Conservation (phyloP, 1,140 invertebrate species). For the Lasaia peninsularis region DNA sequence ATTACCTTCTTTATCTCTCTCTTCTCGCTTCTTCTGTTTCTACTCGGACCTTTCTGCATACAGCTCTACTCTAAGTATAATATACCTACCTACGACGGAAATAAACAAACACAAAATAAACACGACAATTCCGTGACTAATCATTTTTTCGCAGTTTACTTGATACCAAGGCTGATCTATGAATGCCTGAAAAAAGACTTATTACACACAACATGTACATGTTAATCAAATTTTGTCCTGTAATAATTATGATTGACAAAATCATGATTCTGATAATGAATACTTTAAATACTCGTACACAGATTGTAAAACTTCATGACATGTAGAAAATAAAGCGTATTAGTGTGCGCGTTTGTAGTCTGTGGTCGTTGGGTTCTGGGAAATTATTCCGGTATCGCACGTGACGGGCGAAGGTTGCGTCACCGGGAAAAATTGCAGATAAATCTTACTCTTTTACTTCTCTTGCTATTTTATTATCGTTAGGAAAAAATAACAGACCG, state of each 20-base stretch:
- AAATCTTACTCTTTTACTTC: constrained; percentile 25
- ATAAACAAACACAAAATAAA: too few relatives aligned
- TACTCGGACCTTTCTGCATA: too few relatives aligned
- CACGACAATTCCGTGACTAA: too few relatives aligned
- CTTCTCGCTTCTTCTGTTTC: too few relatives aligned
- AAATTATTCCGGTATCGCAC: constrained; percentile 12
- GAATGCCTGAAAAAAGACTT: too few relatives aligned
- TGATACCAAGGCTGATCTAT: background rate
- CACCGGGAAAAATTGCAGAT: constrained; percentile 25
- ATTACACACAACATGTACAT: background rate
- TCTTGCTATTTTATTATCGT: constrained; percentile 17
- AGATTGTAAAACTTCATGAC: background rate
- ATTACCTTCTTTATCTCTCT: too few relatives aligned
- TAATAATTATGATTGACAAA: background rate
- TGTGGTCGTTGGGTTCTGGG: background rate
- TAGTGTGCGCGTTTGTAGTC: background rate
- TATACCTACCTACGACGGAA: too few relatives aligned
- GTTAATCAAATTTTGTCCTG: background rate
- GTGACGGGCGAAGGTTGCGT: constrained; percentile 24
- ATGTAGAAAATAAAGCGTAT: background rate
- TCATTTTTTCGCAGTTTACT: background rate
- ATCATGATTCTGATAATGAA: background rate
- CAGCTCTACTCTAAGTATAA: too few relatives aligned
- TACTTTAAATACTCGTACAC: background rate
- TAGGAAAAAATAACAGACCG: constrained; percentile 18